These are phyloP conservation scores for Dicyrtoma fusca DNA, from an alignment of 2,888 invertebrate genomes.

Conservation along the genomic window DNA sequence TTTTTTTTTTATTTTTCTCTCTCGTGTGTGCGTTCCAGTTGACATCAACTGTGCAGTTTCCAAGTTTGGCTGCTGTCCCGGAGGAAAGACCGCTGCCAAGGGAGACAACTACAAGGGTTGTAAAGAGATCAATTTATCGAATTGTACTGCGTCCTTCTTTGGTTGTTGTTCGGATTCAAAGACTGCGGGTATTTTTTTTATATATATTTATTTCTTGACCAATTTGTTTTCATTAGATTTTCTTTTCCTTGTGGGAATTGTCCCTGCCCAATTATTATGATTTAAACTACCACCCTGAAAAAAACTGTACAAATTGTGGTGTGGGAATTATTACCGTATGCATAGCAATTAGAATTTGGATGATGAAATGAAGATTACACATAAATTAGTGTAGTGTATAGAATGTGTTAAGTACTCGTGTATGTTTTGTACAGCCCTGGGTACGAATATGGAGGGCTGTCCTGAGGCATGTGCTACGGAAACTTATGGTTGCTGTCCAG, in stretches of 20 bases:
- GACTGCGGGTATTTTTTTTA: slow-evolving; percentile 56
- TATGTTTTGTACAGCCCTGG: slow-evolving; percentile 70
- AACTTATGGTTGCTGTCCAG: slow-evolving; percentile 82
- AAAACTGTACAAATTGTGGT: too few relatives aligned
- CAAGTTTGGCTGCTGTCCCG: slow-evolving; percentile 73
- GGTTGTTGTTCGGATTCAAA: slow-evolving; percentile 66
- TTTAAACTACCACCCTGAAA: slow-evolving; percentile 62
- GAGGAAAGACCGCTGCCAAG: slow-evolving; percentile 64
- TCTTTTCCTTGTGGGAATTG: background rate
- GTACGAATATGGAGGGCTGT: slow-evolving; percentile 76
- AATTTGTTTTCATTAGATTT: background rate
- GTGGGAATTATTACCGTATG: too few relatives aligned
- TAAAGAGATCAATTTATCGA: slow-evolving; percentile 58
- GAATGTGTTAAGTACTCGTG: too few relatives aligned
- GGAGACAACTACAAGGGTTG: slow-evolving; percentile 66
- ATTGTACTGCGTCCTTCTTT: slow-evolving; percentile 60
- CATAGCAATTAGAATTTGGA: too few relatives aligned
- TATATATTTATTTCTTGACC: background rate
- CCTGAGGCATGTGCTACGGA: slow-evolving; percentile 65
- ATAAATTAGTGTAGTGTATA: too few relatives aligned
- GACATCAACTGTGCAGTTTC: slow-evolving; percentile 58
- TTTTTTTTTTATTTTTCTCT: background rate
- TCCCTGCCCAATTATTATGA: background rate
- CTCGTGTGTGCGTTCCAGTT: slow-evolving; percentile 2
- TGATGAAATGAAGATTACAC: too few relatives aligned